Conservation (phyloP, 2,113 vertebrate species). For the Triplophysa siluroides region DNA sequence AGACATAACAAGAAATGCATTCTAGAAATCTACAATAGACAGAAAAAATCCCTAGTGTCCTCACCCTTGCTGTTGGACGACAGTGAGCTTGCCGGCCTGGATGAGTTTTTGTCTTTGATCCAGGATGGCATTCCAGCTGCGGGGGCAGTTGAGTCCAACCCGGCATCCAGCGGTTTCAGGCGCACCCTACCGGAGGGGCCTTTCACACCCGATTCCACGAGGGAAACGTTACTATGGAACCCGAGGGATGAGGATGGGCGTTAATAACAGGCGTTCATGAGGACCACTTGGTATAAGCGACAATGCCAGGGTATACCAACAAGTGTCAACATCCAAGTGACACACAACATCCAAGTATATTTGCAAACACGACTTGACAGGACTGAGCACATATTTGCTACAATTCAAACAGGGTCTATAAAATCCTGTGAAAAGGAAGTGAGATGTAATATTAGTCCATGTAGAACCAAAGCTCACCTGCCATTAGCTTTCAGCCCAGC, state of each 20-base stretch:
- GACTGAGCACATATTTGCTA: neutral
- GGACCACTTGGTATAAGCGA: neutral
- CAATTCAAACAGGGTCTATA: neutral
- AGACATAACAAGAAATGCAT: no score
- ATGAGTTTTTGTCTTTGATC: conserved; percentile 50
- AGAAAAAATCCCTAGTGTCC: neutral
- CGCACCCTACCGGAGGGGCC: conserved; percentile 44
- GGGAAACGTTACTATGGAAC: conserved; percentile 19
- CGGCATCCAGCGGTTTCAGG: conserved; percentile 54
- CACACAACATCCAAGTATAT: neutral
- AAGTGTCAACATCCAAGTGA: neutral
- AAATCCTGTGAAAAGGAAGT: neutral
- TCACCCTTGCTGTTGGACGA: conserved; percentile 62
- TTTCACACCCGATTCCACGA: conserved; percentile 9
- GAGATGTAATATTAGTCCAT: neutral
- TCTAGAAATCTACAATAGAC: no score
- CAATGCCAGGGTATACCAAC: neutral
- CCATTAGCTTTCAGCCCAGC: conserved; percentile 49
- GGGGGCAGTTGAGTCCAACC: conserved; percentile 41
- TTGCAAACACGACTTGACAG: neutral
- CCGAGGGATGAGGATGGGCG: neutral
- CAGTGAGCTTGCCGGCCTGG: conserved; percentile 38
- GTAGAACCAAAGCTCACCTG: conserved; percentile 51
- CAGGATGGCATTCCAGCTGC: conserved; percentile 6
- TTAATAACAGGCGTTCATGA: neutral